Base-by-base conservation (phyloP, 2,888 invertebrate species). In the Notodonta dromedarius region DNA sequence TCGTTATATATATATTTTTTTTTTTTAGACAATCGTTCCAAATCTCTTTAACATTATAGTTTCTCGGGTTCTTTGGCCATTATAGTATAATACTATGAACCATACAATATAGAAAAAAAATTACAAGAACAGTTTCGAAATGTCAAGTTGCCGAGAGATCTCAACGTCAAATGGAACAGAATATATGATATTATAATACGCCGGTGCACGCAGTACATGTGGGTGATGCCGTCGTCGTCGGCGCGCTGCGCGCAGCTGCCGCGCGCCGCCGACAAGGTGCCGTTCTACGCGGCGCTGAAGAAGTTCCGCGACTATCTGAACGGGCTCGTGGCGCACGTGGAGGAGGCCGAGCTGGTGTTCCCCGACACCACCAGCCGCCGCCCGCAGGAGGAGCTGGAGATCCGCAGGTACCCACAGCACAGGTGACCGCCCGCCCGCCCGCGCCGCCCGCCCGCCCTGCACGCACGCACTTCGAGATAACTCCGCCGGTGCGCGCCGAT, bases 191-290 rank as follows among this genome's bases (percentile, higher is more conserved):
- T 7, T 6, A 9, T 40, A 40, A 40, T 9, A 9, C 40, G 40
- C 8, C 6, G 40, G 39, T 13, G 35, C 59, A 94, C 94, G 13
- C 94, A 99, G 98, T 97, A 98, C 88, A 98, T 99, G 95, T 99
- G 98, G 98, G 99, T 99, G 85, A 99, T 99, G 99, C 99, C 99
- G 70, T 99, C 99, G 60, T 99, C 99, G 58, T 98, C 98, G 83
- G 99, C 99, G 57, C 95, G 99, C 59, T 99, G 98, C 94, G 98
- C 99, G 50, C 99, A 99, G 90, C 94, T 99, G 76, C 99, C 99
- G n/a, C 95, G 99, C 76, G 98, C 99, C 24, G 97, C 98, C 0
- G 99, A 99, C 94, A 99, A 99, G 94, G 98, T 99, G 65, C 99
- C 99, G 71, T 99, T 98, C 94, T 99, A 99, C 94, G 96, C 97